Base-by-base conservation (phyloP, 2,888 invertebrate species). In the Parnassius apollo region DNA sequence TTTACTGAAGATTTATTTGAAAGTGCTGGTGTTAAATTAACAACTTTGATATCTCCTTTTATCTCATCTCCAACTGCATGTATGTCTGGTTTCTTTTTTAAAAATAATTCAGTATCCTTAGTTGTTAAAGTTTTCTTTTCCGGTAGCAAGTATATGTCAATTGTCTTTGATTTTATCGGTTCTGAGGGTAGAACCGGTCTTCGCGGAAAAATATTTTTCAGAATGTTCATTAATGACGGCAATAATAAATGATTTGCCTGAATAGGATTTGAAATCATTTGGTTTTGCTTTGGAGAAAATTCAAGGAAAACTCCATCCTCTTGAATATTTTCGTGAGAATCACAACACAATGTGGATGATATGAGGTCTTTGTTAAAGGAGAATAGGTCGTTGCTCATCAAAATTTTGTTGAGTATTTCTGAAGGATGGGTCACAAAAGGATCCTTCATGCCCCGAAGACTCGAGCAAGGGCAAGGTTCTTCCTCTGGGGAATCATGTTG, bases 111-210 rank as follows among this genome's bases (percentile, higher is more conserved):
- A 44, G 7, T 42, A 9, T 46, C 50, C 42, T 42, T 76, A 1
- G 69, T 68, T 8, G 61, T 57, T 9, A 61, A 58, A 7, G 83
- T 79, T 64, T 80, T 83, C 52, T 82, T 83, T 64, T 85, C 86
- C 0, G 91, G 90, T 65, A 85, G 83, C 12, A 90, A 67, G 44
- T 86, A 75, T 54, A 90, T 78, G 70, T 91, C 91, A 12, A 90
- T 74, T 2, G 80, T 70, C 70, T 85, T 88, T 1, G 82, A 71
- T 63, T 82, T 83, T 1, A 71, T 13, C 12, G 71, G 65, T 9
- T 67, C 64, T 0, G 68, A 62, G 9, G 75, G 69, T 13, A 72
- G 59, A 59, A 64, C 65, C 2, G 75, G 69, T 65, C 75, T 75
- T 57, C 68, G 80, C 42, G 75, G 75, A 0, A 76, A 62, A 7